Evolutionary conservation across 2,888 invertebrate species (phyloP).

Genomic region (Ormyrus thymus): DNA sequence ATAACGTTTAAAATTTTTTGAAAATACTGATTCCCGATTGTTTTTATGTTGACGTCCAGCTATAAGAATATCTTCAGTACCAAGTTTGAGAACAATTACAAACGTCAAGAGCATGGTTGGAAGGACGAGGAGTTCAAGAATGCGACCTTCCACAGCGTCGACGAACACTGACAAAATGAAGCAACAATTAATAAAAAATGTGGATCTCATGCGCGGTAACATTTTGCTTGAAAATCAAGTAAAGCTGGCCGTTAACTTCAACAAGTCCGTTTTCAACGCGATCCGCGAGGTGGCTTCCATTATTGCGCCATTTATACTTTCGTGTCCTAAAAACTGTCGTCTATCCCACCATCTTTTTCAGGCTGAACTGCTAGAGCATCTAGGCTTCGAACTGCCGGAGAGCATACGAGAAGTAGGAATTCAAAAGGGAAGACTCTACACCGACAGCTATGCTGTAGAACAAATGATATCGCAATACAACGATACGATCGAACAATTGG

Average conservation of each 20-base stretch:
- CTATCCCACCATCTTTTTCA: constrained; percentile 25
- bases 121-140: not conserved
- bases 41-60: not conserved
- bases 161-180: constrained; percentile 31
- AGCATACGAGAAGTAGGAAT: constrained; percentile 78
- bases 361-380: constrained; percentile 84
- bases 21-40: too few species aligned
- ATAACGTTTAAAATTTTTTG: too few species aligned
- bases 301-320: not conserved
- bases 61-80: constrained; percentile 6
- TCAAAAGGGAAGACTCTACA: constrained; percentile 80
- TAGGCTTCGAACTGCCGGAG: constrained; percentile 79
- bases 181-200: constrained; percentile 42
- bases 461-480: constrained; percentile 82
- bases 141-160: constrained; percentile 17
- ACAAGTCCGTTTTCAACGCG: constrained; percentile 80
- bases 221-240: constrained; percentile 82
- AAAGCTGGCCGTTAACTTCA: constrained; percentile 82
- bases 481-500: constrained; percentile 79
- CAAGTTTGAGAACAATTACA: constrained; percentile 23
- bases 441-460: constrained; percentile 80
- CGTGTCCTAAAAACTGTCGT: too few species aligned
- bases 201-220: constrained; percentile 79
- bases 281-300: constrained; percentile 78
- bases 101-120: not conserved